A percentile compares a stretch with the other conserved stretches of the same genome.
Evolutionary conservation across 2,113 vertebrate genomes (phyloP).

Genomic region (Antechinus stuartii): DNA sequence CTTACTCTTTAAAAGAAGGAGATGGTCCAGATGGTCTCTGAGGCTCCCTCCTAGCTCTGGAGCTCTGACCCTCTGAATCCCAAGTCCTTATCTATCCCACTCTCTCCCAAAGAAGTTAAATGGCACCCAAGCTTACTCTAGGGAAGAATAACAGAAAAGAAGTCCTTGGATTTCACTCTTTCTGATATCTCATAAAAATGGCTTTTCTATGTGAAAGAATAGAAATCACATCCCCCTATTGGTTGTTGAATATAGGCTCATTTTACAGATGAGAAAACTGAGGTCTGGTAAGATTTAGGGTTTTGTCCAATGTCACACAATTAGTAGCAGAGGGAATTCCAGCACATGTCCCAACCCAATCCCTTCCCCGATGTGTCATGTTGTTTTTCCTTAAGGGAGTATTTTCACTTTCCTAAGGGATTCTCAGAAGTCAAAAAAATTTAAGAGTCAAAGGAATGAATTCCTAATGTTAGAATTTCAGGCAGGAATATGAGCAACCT

Average conservation of each 20-base stretch:
- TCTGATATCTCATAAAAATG: not conserved
- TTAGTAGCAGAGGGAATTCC: not conserved
- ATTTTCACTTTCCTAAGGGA: slow-evolving; percentile 6
- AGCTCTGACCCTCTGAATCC: not conserved
- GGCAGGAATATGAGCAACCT: not conserved
- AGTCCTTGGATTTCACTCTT: not conserved
- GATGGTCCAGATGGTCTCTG: not conserved
- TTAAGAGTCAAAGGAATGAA: not conserved
- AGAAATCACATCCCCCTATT: not conserved
- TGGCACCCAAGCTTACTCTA: not conserved
- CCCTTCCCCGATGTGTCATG: not conserved
- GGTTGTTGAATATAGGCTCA: not conserved
- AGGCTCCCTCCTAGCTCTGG: not conserved
- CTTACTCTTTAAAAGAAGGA: not conserved
- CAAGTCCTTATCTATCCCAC: not conserved
- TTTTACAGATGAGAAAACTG: not conserved
- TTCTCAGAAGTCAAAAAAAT: not conserved
- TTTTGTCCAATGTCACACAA: not conserved
- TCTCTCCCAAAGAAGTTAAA: not conserved
- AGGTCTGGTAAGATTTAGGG: not conserved
- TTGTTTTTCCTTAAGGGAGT: not conserved
- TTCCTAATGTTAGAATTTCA: slow-evolving; percentile 26
- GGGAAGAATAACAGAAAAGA: not conserved
- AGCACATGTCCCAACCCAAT: not conserved
- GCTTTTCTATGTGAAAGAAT: not conserved